These are phyloP conservation scores for Pachypeltis micranthus DNA, from an alignment of 1,140 invertebrate species.

Conservation along the genomic window DNA sequence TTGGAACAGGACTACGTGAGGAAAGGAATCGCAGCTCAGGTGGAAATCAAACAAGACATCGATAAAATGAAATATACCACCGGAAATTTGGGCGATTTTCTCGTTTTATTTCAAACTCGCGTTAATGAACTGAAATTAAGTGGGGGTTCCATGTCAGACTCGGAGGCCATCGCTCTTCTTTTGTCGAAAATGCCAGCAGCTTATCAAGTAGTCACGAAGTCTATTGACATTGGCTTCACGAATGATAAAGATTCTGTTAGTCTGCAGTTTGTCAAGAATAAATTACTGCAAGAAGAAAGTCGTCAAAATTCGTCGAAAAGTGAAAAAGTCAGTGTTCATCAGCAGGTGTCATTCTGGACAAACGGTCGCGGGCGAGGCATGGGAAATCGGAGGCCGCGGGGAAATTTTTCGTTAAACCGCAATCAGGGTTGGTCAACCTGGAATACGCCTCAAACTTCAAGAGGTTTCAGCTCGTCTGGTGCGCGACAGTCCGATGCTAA, in stretches of 20 bases:
- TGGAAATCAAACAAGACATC: background rate
- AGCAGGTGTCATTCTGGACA: background rate
- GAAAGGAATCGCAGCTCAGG: constrained; percentile 2
- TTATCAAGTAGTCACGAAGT: background rate
- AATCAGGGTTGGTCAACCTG: too few relatives aligned
- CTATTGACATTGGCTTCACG: background rate
- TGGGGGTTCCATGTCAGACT: background rate
- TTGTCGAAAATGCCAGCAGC: background rate
- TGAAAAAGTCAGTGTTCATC: background rate
- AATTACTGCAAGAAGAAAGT: constrained; percentile 3
- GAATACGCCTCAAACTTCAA: too few relatives aligned
- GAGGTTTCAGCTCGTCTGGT: too few relatives aligned
- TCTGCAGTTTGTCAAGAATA: constrained; percentile 2
- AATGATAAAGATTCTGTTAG: background rate
- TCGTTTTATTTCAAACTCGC: constrained; percentile 1
- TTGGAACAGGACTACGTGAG: constrained; percentile 1
- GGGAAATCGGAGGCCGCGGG: too few relatives aligned
- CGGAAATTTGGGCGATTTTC: constrained; percentile 6
- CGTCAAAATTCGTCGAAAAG: background rate
- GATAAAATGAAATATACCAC: background rate
- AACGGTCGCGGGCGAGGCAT: background rate
- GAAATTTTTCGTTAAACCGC: too few relatives aligned
- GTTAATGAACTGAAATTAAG: background rate
- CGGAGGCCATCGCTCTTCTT: constrained; percentile 1
- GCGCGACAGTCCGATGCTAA: too few relatives aligned